A percentile compares a stretch with the other conserved stretches of the same genome.
phyloP scores from a whole-genome alignment of 2,888 invertebrate genomes.

The Nomada flava region DNA sequence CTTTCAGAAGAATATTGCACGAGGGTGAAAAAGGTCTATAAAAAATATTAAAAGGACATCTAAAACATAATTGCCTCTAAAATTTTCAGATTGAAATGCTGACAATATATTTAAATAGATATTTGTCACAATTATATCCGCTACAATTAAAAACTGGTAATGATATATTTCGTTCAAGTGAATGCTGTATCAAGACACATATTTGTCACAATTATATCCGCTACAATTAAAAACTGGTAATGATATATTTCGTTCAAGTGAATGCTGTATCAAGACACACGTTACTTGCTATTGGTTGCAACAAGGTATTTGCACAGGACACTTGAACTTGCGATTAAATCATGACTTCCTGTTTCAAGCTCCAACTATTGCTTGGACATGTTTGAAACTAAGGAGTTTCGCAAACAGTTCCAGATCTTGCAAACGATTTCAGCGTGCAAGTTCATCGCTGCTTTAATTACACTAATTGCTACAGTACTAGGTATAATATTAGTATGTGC shows the following conservation, averaged over 20 bases:
- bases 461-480: neutral
- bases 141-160: too few species aligned
- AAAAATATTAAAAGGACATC: too few species aligned
- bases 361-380: slow-evolving; percentile 29
- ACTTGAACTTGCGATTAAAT: slow-evolving; percentile 42
- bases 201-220: too few species aligned
- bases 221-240: too few species aligned
- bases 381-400: slow-evolving; percentile 30
- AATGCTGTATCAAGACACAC: neutral
- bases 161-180: neutral
- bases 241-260: neutral
- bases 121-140: too few species aligned
- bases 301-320: slow-evolving; percentile 22
- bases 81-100: too few species aligned
- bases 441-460: neutral
- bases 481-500: neutral
- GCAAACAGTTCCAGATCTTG: slow-evolving; percentile 20
- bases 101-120: too few species aligned
- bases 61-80: too few species aligned
- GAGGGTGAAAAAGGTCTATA: too few species aligned
- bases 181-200: neutral
- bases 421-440: neutral
- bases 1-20: too few species aligned
- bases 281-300: neutral
- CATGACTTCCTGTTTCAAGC: slow-evolving; percentile 32